Conservation (phyloP, 2,888 invertebrate genomes). For the Myopa tessellatipennis region DNA sequence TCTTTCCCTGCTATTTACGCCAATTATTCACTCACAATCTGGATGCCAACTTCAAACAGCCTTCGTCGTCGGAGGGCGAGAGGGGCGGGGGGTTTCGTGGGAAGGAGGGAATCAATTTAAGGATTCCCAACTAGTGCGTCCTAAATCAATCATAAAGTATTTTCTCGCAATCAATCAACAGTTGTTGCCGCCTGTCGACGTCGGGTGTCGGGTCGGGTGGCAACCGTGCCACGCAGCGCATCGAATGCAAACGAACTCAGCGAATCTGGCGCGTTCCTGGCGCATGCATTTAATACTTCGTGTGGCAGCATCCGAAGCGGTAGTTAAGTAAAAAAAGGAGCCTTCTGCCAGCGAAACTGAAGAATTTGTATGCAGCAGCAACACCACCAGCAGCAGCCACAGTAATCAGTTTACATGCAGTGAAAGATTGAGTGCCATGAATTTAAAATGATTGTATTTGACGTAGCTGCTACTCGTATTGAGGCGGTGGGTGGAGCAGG, state of each 20-base stretch:
- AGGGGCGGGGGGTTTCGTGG: background rate
- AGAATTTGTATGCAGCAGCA: slow-evolving; percentile 14
- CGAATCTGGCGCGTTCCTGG: background rate
- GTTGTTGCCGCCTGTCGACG: slow-evolving; percentile 36
- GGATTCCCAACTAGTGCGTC: slow-evolving; percentile 19
- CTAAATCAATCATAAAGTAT: slow-evolving; percentile 40
- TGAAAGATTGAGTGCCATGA: slow-evolving; percentile 29
- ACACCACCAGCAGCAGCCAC: background rate
- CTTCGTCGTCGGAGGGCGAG: background rate
- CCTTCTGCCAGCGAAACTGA: background rate
- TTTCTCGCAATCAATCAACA: slow-evolving; percentile 40
- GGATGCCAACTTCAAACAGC: slow-evolving; percentile 23
- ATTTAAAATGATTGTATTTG: slow-evolving; percentile 32
- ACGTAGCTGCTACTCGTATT: background rate
- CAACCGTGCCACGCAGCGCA: background rate
- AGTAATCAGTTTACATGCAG: slow-evolving; percentile 18
- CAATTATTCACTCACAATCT: slow-evolving; percentile 37
- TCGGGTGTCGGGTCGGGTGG: background rate
- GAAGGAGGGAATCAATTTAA: slow-evolving; percentile 28
- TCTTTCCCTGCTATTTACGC: slow-evolving; percentile 21
- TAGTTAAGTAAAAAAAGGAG: background rate
- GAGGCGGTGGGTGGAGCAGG: background rate
- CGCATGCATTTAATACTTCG: background rate
- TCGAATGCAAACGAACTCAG: background rate
- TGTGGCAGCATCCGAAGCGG: background rate